Conservation (phyloP, 1,140 invertebrate genomes). For the Dinothrombium tinctorium region DNA sequence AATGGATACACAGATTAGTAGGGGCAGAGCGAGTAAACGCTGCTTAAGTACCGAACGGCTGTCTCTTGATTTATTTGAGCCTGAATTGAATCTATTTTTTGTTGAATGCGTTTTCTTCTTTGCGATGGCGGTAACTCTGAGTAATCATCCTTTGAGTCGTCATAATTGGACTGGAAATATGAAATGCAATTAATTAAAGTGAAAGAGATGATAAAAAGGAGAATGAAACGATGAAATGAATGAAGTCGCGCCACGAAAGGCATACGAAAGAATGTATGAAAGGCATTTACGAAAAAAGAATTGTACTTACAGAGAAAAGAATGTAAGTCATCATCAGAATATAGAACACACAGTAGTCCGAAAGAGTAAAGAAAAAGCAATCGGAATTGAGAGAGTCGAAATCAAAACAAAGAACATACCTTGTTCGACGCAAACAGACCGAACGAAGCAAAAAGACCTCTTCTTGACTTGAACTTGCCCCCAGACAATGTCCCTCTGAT, state of each 20-base stretch:
- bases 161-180: slow-evolving; percentile 13
- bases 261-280: no score
- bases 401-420: no score
- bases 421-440: slow-evolving; percentile 78
- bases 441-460: slow-evolving; percentile 62
- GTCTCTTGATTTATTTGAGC: slow-evolving; percentile 73
- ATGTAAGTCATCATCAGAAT: no score
- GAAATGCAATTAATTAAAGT: no score
- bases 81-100: slow-evolving; percentile 65
- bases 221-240: background rate
- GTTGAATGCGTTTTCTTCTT: slow-evolving; percentile 69
- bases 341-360: no score
- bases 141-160: slow-evolving; percentile 36
- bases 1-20: background rate
- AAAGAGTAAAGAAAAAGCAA: no score
- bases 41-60: slow-evolving; percentile 58
- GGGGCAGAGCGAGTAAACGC: no score
- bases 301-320: no score
- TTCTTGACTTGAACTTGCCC: slow-evolving; percentile 60
- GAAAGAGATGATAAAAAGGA: no score
- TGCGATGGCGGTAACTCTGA: slow-evolving; percentile 91
- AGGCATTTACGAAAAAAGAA: no score
- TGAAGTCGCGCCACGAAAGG: no score
- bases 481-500: slow-evolving; percentile 62
- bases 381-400: no score